Base-by-base conservation (phyloP, 2,797 vertebrate species). In the Muscicapa comitata region DNA sequence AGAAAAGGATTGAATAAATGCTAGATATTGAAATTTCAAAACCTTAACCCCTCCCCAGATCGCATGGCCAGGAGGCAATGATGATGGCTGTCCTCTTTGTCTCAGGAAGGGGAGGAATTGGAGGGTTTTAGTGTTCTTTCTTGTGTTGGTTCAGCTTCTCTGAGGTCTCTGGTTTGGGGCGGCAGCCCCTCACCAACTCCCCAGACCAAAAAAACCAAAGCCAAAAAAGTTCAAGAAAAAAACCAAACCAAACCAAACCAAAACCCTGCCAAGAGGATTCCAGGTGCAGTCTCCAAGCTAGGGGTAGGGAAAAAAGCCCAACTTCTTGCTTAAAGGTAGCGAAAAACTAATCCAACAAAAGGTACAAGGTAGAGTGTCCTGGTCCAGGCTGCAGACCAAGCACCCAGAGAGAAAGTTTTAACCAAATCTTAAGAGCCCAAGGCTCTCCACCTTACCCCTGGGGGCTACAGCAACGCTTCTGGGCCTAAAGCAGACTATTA, bases 381-480 rank as follows among this genome's bases (percentile, higher is more conserved):
- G 8, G 8, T 25, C 40, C 21, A 45, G 0, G 5, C 59, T 11
- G 12, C 25, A 43, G 25, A 13, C 38, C 2, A 0, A 35, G 31
- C 15, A 9, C 9, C 16, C 11, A 17, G 59, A 35, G 31, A 42
- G 15, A 42, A 40, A 10, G 4, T 7, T 25, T 53, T 19, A 40
- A 51, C 11, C 16, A 24, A 68, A 25, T 17, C 16, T 13, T 9
- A 57, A n/a, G 23, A 24, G 23, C 14, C n/a, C 11, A 59, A 59
- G 37, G 58, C 26, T 61, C 13, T 37, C 37, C 7, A 3, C 26
- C 37, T 20, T 29, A 40, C 11, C 29, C 18, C 28, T 17, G 20
- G 4, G 28, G 37, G 21, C 28, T n/a, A n/a, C 67, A 53, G 29
- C 67, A 70, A 29, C 3, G 3, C 29, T 71, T 54, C 24, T 55